Evolutionary conservation across 1,140 invertebrate genomes (phyloP), one percentile per base, ranked within the genome.

Genomic region (Lepidotrigona ventralis): DNA sequence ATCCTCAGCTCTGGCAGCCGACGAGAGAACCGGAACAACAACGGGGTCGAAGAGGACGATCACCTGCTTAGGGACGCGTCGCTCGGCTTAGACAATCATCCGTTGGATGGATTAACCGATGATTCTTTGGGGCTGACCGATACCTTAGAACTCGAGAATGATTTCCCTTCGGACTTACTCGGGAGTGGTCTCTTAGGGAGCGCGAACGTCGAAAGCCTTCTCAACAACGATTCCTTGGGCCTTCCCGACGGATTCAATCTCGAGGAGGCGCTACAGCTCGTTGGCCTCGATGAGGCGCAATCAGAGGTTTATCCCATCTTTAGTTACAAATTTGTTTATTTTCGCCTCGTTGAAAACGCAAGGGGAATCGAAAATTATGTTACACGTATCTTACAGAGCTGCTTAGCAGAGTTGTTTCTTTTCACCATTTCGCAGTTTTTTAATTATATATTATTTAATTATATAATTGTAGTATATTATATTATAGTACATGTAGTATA

Each of bases 231-330:
- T 68, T 91, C 92, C 9, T 84, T 94, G 2, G 92, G 91, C 64
- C 79, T 94, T 79, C 92, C 95, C 91, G 95, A 95, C 91, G 96
- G 96, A 91, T 96, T 96, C 91, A 95, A 96, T 86, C 95, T 97
- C 63, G 96, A 97, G 89, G 96, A 97, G 90, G 96, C 96, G 56
- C 94, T 97, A 15, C 96, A 96, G 90, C 95, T 97, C 33, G 96
- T 97, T 64, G 96, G 96, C 76, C 95, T 97, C 90, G 95, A 97
- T 91, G 96, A 96, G 92, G 95, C 94, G 88, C 92, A 94, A 70
- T 91, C 94, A 85, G 93, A 95, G 93, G 95, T 95, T 85, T 81
- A 87, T 90, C 14, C 8, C 11, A 85, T 71, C 29, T 75, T 74
- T 51, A 29, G 73, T 19, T 46, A 9, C 64, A 23, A 0, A 64